phyloP scores from a whole-genome alignment of 1,140 invertebrate species.

The Pseudobourletiella spinata region DNA sequence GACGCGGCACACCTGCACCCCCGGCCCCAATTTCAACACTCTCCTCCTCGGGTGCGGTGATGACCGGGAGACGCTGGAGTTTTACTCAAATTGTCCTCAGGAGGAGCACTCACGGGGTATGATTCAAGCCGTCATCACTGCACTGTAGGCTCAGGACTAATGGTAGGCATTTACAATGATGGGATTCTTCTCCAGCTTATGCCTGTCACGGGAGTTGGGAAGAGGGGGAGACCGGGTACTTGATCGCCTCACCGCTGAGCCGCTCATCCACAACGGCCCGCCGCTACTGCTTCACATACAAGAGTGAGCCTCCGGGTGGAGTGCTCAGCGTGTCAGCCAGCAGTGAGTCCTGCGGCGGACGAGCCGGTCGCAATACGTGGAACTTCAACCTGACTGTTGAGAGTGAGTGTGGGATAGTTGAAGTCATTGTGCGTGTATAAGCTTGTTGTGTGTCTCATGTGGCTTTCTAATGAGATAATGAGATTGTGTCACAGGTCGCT shows the following conservation, averaged over 20 bases:
- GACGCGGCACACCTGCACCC: slow-evolving; percentile 10
- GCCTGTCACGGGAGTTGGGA: slow-evolving; percentile 73
- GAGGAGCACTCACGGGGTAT: neutral
- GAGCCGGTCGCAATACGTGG: slow-evolving; percentile 40
- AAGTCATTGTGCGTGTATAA: neutral
- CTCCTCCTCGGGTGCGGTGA: slow-evolving; percentile 22
- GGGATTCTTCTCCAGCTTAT: slow-evolving; percentile 55
- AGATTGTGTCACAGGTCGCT: slow-evolving; percentile 20
- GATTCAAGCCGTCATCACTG: slow-evolving; percentile 14
- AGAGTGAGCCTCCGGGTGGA: slow-evolving; percentile 16
- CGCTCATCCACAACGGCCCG: slow-evolving; percentile 37
- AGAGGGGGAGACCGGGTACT: slow-evolving; percentile 58
- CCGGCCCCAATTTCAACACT: slow-evolving; percentile 12
- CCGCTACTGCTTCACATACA: slow-evolving; percentile 37
- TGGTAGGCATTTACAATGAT: neutral
- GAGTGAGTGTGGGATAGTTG: slow-evolving; percentile 44
- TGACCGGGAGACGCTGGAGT: slow-evolving; percentile 26
- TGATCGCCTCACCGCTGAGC: slow-evolving; percentile 56
- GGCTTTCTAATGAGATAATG: neutral
- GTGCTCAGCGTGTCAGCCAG: slow-evolving; percentile 48
- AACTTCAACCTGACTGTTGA: slow-evolving; percentile 50
- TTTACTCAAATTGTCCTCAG: slow-evolving; percentile 25
- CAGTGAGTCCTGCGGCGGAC: slow-evolving; percentile 49
- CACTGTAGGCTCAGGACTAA: slow-evolving; percentile 6
- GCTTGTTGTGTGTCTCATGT: neutral